These are phyloP conservation scores for Trichopoda pennipes DNA, from an alignment of 2,888 invertebrate genomes.

Conservation along the genomic window DNA sequence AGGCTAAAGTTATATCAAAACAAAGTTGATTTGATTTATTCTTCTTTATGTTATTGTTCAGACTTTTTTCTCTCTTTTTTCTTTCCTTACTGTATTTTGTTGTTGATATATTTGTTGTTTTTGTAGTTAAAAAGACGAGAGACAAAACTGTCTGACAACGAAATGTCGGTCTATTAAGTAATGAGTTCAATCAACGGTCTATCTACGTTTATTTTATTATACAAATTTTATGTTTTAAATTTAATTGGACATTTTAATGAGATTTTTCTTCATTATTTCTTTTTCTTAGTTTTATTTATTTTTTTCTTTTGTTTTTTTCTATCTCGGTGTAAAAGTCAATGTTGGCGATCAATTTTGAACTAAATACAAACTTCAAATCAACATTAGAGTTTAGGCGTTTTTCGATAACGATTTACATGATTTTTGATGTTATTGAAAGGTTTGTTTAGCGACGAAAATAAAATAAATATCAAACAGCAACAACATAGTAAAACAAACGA, in stretches of 20 bases:
- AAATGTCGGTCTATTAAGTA: slow-evolving; percentile 53
- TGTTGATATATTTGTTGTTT: slow-evolving; percentile 10
- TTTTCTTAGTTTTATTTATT: slow-evolving; percentile 18
- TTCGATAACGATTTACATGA: slow-evolving; percentile 74
- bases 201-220: slow-evolving; percentile 51
- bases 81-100: not conserved
- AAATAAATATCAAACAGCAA: slow-evolving; percentile 27
- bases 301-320: slow-evolving; percentile 21
- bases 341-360: slow-evolving; percentile 60
- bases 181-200: slow-evolving; percentile 45
- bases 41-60: not conserved
- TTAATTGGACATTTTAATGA: slow-evolving; percentile 69
- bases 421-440: slow-evolving; percentile 72
- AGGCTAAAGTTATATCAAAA: slow-evolving; percentile 63
- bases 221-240: slow-evolving; percentile 58
- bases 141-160: slow-evolving; percentile 9
- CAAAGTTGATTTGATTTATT: slow-evolving; percentile 61
- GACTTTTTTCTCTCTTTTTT: not conserved
- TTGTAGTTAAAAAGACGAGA: not conserved
- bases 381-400: slow-evolving; percentile 75
- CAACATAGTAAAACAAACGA: slow-evolving; percentile 13
- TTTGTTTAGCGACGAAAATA: slow-evolving; percentile 50
- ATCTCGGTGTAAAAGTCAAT: slow-evolving; percentile 35
- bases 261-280: slow-evolving; percentile 17
- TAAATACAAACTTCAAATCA: slow-evolving; percentile 27